These are phyloP conservation scores for Tetramorium alpestre DNA, from an alignment of 1,140 invertebrate genomes.

Conservation along the genomic window DNA sequence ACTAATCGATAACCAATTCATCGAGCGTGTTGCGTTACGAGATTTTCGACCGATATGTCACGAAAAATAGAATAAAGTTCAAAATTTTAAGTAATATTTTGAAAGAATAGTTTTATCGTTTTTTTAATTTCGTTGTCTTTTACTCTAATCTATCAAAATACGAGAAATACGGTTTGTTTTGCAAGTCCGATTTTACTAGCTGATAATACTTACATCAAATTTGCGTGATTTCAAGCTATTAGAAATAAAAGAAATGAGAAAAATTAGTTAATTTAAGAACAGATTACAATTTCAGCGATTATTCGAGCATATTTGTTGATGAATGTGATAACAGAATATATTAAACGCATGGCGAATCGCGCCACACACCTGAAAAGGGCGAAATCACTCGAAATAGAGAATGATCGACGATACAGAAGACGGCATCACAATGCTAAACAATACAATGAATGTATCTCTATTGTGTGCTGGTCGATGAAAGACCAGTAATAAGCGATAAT, in stretches of 20 bases:
- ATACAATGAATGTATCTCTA: conserved; percentile 51
- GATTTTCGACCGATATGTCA: not conserved
- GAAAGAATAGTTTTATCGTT: not conserved
- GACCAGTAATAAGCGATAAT: conserved; percentile 58
- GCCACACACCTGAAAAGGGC: not conserved
- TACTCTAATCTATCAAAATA: not conserved
- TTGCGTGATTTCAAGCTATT: not conserved
- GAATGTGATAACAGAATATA: not conserved
- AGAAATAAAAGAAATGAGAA: not conserved
- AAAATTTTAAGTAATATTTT: not conserved
- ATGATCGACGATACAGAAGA: conserved; percentile 38
- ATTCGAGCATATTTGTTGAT: not conserved
- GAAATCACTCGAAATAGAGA: conserved; percentile 37
- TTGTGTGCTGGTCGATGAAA: conserved; percentile 48
- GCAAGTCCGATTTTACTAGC: not conserved
- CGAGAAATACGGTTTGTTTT: not conserved
- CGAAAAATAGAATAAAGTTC: not conserved
- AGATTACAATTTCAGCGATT: not conserved
- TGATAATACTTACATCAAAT: not conserved
- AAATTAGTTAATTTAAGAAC: not conserved
- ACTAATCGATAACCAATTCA: conserved; percentile 56
- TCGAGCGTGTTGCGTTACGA: conserved; percentile 17
- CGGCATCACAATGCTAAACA: conserved; percentile 45
- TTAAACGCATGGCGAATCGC: not conserved
- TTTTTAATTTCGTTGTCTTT: not conserved